Conservation (phyloP, 2,113 vertebrate genomes). For the Crocuta crocuta region DNA sequence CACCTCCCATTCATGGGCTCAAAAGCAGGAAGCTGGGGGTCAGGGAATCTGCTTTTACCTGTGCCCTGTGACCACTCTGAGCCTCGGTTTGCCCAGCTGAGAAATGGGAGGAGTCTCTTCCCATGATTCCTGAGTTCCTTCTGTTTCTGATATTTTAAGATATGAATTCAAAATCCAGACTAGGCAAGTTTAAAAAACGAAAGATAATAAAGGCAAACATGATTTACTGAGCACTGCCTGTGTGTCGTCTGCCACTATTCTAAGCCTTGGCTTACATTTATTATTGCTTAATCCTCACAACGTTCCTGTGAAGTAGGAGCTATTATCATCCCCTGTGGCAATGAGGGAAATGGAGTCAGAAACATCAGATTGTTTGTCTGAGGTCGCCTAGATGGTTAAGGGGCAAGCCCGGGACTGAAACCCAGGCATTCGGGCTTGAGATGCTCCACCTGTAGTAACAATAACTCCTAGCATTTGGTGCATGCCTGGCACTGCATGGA, state of each 20-base stretch:
- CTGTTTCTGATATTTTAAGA: not conserved
- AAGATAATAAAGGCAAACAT: not conserved
- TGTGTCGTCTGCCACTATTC: not conserved
- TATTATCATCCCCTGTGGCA: not conserved
- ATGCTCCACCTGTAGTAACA: not conserved
- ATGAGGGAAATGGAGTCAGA: not conserved
- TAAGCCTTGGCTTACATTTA: not conserved
- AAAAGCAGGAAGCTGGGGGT: too few species aligned
- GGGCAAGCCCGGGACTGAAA: not conserved
- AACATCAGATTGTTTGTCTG: not conserved
- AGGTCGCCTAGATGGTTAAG: not conserved
- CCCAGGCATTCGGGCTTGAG: not conserved
- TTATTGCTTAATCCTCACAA: not conserved
- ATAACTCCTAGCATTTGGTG: fast-evolving
- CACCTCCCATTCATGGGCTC: not conserved
- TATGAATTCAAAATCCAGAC: not conserved
- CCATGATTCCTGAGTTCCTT: not conserved
- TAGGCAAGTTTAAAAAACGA: not conserved
- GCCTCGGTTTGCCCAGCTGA: not conserved
- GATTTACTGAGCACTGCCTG: too few species aligned
- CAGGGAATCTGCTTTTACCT: not conserved
- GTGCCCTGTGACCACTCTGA: not conserved
- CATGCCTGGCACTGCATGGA: fast-evolving
- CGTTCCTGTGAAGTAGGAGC: not conserved
- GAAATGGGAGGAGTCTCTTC: not conserved